phyloP scores from a whole-genome alignment of 2,113 vertebrate genomes.

The Scolopax mira region DNA sequence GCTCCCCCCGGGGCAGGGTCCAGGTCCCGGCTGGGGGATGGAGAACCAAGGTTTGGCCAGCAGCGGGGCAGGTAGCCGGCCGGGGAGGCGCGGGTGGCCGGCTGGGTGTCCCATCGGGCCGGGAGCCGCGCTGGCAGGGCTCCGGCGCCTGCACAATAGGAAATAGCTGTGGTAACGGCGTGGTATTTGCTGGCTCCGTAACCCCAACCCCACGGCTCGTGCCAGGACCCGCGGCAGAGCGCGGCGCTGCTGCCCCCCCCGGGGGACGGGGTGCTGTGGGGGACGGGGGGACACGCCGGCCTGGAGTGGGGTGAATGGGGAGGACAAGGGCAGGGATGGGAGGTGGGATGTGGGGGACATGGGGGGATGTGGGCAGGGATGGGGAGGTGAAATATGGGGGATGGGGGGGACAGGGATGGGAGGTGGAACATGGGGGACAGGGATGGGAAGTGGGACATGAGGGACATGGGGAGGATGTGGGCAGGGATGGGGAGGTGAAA shows the following conservation, averaged over 20 bases:
- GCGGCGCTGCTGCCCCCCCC: accelerated
- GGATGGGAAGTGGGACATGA: too few relatives aligned
- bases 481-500: too few relatives aligned
- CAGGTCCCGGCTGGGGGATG: accelerated
- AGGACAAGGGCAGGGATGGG: too few relatives aligned
- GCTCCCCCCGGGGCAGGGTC: accelerated
- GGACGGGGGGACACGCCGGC: accelerated
- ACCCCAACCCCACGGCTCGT: neutral
- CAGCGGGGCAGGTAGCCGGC: neutral
- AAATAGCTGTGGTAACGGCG: conserved; percentile 38
- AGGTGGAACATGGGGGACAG: too few relatives aligned
- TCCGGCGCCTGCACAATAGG: neutral
- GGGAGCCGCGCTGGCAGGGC: neutral
- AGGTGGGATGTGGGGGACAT: too few relatives aligned
- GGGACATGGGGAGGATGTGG: too few relatives aligned
- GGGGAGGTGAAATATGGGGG: too few relatives aligned
- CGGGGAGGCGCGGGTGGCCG: accelerated
- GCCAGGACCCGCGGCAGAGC: neutral
- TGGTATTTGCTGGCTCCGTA: neutral
- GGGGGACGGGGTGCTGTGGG: accelerated
- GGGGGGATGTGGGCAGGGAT: too few relatives aligned
- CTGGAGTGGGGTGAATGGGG: too few relatives aligned
- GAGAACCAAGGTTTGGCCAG: accelerated
- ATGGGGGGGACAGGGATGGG: too few relatives aligned
- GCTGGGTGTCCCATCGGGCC: neutral